Percentiles rank a stretch among this genome's conserved stretches.
phyloP scores from a whole-genome alignment of 2,888 invertebrate species.

The Drosophila austrosaltans region DNA sequence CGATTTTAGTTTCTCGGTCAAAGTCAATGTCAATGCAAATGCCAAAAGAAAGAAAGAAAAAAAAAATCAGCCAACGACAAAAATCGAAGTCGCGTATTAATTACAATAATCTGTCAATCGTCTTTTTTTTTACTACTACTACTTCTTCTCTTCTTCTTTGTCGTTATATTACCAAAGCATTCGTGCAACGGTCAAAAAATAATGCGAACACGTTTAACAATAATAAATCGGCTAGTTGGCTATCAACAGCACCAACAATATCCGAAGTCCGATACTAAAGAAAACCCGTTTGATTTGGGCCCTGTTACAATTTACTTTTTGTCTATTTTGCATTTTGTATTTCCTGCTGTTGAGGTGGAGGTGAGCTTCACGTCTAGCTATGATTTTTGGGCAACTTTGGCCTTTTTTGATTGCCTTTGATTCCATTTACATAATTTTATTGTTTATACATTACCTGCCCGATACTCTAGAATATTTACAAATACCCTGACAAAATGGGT shows the following conservation, averaged over 20 bases:
- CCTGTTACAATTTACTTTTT: conserved; percentile 68
- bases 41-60: conserved; percentile 39
- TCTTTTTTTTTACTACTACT: conserved; percentile 25
- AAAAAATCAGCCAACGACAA: conserved; percentile 19
- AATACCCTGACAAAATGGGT: neutral
- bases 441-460: conserved; percentile 33
- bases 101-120: conserved; percentile 52
- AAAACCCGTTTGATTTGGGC: conserved; percentile 61
- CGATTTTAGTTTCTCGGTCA: conserved; percentile 75
- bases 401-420: conserved; percentile 65
- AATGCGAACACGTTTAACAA: conserved; percentile 50
- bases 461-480: conserved; percentile 17
- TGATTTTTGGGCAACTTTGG: conserved; percentile 70
- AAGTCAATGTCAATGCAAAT: conserved; percentile 81
- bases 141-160: conserved; percentile 10
- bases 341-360: conserved; percentile 63
- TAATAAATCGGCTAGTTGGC: conserved; percentile 33
- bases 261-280: neutral
- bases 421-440: conserved; percentile 71
- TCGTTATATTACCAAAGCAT: conserved; percentile 29
- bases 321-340: conserved; percentile 71
- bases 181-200: conserved; percentile 61
- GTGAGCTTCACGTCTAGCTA: conserved; percentile 26
- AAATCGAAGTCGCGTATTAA: conserved; percentile 43
- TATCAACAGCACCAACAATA: no score